These are phyloP conservation scores for Harpalus rubripes DNA, from an alignment of 2,888 invertebrate species.

Conservation along the genomic window DNA sequence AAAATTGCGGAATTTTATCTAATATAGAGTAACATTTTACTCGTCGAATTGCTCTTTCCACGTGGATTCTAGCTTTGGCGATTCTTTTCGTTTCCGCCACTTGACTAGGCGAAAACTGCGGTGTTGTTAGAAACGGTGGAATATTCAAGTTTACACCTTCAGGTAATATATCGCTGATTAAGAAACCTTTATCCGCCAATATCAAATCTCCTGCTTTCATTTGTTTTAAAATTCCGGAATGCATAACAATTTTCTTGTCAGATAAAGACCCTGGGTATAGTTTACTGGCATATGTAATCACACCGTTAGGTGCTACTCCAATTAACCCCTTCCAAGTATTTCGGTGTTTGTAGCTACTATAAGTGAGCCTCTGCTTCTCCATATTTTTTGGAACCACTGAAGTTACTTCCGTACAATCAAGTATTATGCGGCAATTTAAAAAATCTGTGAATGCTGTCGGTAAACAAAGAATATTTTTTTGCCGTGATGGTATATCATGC, in stretches of 20 bases:
- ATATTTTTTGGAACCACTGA: too few species aligned
- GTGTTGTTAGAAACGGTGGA: constrained; percentile 58
- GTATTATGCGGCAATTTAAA: constrained; percentile 48
- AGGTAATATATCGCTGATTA: constrained; percentile 70
- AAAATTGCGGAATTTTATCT: too few species aligned
- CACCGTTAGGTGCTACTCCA: constrained; percentile 71
- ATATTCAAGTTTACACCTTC: constrained; percentile 70
- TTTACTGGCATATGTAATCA: constrained; percentile 70
- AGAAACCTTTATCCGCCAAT: constrained; percentile 71
- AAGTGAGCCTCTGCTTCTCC: constrained; percentile 52
- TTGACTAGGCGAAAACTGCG: too few species aligned
- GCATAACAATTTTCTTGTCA: constrained; percentile 69
- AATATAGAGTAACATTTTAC: too few species aligned
- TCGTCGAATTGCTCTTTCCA: too few species aligned
- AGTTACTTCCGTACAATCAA: too few species aligned
- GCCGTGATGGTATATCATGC: constrained; percentile 67
- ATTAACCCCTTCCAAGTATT: constrained; percentile 71
- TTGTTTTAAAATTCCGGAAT: constrained; percentile 67
- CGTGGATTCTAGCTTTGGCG: too few species aligned
- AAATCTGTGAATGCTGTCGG: too few species aligned
- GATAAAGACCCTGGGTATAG: constrained; percentile 69
- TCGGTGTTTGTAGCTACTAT: constrained; percentile 70
- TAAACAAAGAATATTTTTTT: constrained; percentile 3
- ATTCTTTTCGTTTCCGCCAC: too few species aligned
- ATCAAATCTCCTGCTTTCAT: constrained; percentile 70